A percentile compares a stretch with the other conserved stretches of the same genome.
These are phyloP conservation scores for Dendrolimus kikuchii DNA, from an alignment of 1,140 invertebrate species.

Conservation along the genomic window DNA sequence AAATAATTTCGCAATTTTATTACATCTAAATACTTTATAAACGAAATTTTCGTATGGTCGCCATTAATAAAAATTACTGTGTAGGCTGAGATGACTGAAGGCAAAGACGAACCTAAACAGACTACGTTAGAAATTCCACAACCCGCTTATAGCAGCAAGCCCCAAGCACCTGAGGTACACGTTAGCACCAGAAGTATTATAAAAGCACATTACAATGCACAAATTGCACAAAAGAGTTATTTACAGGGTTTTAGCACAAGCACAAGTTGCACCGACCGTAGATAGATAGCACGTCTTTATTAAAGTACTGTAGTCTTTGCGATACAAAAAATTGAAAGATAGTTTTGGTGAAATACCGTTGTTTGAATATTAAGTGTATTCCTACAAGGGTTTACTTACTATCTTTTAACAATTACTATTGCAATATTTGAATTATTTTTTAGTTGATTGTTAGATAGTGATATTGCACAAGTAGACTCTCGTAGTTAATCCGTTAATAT, in stretches of 20 bases:
- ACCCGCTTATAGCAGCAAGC: constrained; percentile 44
- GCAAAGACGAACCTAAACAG: constrained; percentile 40
- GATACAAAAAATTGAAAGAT: too few species aligned
- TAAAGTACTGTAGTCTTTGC: too few species aligned
- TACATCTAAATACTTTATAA: not conserved
- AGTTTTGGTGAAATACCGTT: too few species aligned
- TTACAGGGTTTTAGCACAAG: constrained; percentile 17
- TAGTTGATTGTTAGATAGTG: too few species aligned
- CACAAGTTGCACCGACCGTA: constrained; percentile 6
- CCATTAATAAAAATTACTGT: constrained; percentile 55
- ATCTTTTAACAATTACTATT: too few species aligned
- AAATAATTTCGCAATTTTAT: too few species aligned
- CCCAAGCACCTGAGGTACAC: constrained; percentile 51
- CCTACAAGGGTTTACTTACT: too few species aligned
- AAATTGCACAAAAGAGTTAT: constrained; percentile 21
- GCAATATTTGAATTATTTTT: too few species aligned
- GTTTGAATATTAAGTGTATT: too few species aligned
- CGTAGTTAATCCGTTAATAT: too few species aligned
- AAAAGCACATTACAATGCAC: constrained; percentile 17
- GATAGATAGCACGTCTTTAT: not conserved
- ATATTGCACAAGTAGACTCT: too few species aligned
- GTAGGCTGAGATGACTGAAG: constrained; percentile 51
- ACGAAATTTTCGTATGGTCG: constrained; percentile 39
- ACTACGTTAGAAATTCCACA: constrained; percentile 49
- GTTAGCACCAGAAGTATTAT: constrained; percentile 23